Evolutionary conservation across 2,797 vertebrate genomes (phyloP).

Genomic region (Clarias pachynema): DNA sequence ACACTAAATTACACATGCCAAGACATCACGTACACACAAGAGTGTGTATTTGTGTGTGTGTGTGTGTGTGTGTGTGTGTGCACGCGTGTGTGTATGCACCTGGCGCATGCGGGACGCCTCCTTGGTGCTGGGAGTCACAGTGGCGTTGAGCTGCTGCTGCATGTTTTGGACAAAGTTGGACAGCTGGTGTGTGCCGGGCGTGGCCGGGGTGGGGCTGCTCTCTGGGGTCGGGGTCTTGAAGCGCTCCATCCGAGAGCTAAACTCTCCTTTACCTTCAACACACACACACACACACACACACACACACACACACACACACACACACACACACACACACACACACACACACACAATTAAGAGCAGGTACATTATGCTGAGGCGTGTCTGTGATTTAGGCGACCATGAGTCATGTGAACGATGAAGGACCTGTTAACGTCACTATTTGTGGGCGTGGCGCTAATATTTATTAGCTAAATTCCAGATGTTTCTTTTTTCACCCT

Average conservation of each 20-base stretch:
- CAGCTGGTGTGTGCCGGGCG: slow-evolving; percentile 44
- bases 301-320: not conserved
- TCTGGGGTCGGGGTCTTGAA: slow-evolving; percentile 63
- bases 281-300: not conserved
- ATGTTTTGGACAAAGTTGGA: slow-evolving; percentile 69
- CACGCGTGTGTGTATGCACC: slow-evolving; percentile 55
- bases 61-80: not conserved
- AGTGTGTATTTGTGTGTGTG: not conserved
- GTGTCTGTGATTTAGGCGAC: not conserved
- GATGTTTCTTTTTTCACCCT: too few relatives aligned
- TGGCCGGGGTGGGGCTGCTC: slow-evolving; percentile 32
- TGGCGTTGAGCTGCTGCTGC: slow-evolving; percentile 69
- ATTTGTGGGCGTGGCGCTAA: not conserved
- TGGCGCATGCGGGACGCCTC: slow-evolving; percentile 70
- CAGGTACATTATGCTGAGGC: not conserved
- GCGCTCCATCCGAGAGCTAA: slow-evolving; percentile 68
- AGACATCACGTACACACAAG: not conserved
- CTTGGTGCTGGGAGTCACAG: slow-evolving; percentile 66
- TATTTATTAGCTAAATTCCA: not conserved
- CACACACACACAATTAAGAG: not conserved
- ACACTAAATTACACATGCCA: not conserved
- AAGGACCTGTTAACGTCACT: not conserved
- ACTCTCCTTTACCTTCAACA: slow-evolving; percentile 67
- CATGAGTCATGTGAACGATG: not conserved
- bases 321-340: not conserved